These are phyloP conservation scores for Drosophila tripunctata DNA, from an alignment of 2,888 invertebrate species.

Conservation along the genomic window DNA sequence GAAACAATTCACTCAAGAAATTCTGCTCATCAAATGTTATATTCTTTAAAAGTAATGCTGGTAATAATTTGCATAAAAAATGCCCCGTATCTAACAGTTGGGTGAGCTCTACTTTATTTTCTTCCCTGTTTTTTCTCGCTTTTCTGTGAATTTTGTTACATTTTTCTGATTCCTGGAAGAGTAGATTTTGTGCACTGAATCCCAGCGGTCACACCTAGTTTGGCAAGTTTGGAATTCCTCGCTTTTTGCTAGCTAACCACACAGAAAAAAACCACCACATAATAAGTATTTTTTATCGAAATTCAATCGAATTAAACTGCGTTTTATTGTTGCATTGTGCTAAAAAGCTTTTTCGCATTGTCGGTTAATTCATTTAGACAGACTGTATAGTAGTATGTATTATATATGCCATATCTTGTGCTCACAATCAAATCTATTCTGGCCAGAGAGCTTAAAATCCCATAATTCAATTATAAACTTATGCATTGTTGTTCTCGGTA, in stretches of 20 bases:
- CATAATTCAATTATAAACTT: slow-evolving; percentile 53
- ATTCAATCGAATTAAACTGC: neutral
- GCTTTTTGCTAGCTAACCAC: too few relatives aligned
- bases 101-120: too few relatives aligned
- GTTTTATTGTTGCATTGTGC: slow-evolving; percentile 6
- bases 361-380: slow-evolving; percentile 36
- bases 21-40: too few relatives aligned
- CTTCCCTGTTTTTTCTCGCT: neutral
- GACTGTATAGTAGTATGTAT: too few relatives aligned
- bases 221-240: neutral
- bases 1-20: too few relatives aligned
- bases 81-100: too few relatives aligned
- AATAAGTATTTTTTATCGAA: too few relatives aligned
- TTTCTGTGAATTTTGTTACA: too few relatives aligned
- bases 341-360: slow-evolving; percentile 35
- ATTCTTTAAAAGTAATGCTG: too few relatives aligned
- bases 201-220: slow-evolving; percentile 6
- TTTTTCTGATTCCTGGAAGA: neutral
- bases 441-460: slow-evolving; percentile 25
- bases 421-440: slow-evolving; percentile 28
- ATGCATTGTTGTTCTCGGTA: slow-evolving; percentile 6
- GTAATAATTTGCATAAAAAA: too few relatives aligned
- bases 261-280: too few relatives aligned
- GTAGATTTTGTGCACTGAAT: neutral
- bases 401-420: slow-evolving; percentile 27